Base-by-base conservation (phyloP, 2,797 vertebrate species). In the Aphelocoma californica region DNA sequence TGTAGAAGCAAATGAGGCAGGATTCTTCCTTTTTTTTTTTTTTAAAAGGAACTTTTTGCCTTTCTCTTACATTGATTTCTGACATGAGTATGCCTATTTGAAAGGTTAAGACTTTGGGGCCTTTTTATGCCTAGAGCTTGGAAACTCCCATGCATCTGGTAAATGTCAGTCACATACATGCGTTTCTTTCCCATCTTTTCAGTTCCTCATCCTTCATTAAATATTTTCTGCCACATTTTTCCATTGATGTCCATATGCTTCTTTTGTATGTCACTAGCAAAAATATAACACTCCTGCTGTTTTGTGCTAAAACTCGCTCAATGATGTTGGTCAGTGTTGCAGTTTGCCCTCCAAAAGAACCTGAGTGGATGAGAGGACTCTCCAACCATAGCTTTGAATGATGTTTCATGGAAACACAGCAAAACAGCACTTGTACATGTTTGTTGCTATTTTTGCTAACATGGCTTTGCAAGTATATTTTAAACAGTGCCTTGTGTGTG, bases 251-350 rank as follows among this genome's bases (percentile, higher is more conserved):
- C 57, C 17, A 31, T 94, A 64, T 93, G 91, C 69, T 96, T 85
- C 95, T 88, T 89, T 81, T 93, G 38, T 92, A 24, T n/a, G 86
- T 87, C 69, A 38, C 88, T 94, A 95, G 91, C 96, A 90, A 89
- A 97, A 97, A 93, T 95, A 89, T 90, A 94, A 65, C 69, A 54
- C 56, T 92, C 20, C 1, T 60, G 83, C 89, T 96, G 85, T 94
- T 93, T 96, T 96, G 92, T 42, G 42, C 51, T 81, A 80, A 65
- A 38, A 34, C 47, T 88, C 51, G 7, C 81, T 96, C 51, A 77
- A 61, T 85, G 75, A 47, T n/a, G 29, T 70, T 64, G 81, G 84
- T 84, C 29, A 14, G 29, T 31, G 18, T 45, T 95, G 65, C 79
- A 81, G 66, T 64, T 91, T 95, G 23, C 51, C 34, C 47, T 94